These are phyloP conservation scores for Malacoraja senta DNA, from an alignment of 2,797 vertebrate species.

Conservation along the genomic window DNA sequence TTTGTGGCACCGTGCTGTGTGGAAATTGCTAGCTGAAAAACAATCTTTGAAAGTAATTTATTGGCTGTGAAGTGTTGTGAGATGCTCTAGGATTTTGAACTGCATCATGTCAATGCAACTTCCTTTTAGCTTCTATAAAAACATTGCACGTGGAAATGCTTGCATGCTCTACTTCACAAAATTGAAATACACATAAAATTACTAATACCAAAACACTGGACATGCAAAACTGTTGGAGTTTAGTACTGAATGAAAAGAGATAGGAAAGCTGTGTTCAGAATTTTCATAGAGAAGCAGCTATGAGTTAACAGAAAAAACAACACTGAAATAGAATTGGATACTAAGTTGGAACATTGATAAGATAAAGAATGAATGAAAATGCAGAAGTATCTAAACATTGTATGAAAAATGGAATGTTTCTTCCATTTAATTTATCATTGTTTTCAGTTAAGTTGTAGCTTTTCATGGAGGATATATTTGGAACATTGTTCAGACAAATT, in stretches of 20 bases:
- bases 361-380: background rate
- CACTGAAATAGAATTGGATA: background rate
- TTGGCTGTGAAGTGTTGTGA: constrained; percentile 9
- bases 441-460: background rate
- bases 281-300: background rate
- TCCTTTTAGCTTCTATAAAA: background rate
- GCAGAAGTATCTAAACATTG: background rate
- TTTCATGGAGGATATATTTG: background rate
- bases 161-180: background rate
- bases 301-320: background rate
- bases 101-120: background rate
- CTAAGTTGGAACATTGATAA: background rate
- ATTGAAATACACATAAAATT: background rate
- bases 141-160: background rate
- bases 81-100: background rate
- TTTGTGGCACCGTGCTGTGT: constrained; percentile 2
- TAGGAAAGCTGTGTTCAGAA: background rate
- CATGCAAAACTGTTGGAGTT: background rate
- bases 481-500: background rate
- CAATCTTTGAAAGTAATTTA: background rate
- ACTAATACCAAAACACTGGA: background rate
- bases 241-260: background rate
- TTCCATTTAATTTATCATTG: background rate
- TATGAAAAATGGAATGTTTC: background rate
- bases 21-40: background rate